Evolutionary conservation across 2,888 invertebrate genomes (phyloP).

Genomic region (Sylvicola fuscatus): DNA sequence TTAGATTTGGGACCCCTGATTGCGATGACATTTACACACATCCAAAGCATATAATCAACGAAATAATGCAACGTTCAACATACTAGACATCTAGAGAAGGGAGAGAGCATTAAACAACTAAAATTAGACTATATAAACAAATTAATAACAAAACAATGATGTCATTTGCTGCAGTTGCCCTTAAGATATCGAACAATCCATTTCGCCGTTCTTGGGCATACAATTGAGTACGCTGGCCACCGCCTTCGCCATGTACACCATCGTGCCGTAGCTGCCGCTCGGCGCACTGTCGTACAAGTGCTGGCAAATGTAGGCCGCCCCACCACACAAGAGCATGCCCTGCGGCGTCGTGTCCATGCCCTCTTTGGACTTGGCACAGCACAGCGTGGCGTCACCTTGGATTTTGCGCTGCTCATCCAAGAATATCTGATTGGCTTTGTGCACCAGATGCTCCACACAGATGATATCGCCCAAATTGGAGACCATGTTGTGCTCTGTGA

Average conservation of each 20-base stretch:
- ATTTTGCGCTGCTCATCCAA: conserved; percentile 84
- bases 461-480: conserved; percentile 57
- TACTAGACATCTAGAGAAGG: no score
- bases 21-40: no score
- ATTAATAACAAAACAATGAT: no score
- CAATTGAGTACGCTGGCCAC: conserved; percentile 54
- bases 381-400: conserved; percentile 80
- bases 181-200: conserved; percentile 62
- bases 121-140: no score
- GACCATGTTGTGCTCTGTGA: conserved; percentile 70
- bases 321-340: conserved; percentile 61
- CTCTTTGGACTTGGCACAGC: conserved; percentile 65
- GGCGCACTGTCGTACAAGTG: conserved; percentile 97
- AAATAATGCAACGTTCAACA: no score
- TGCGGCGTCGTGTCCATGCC: conserved; percentile 30
- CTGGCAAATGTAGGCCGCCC: conserved; percentile 88
- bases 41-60: no score
- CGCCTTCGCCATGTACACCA: conserved; percentile 86
- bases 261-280: conserved; percentile 91
- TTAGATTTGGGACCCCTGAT: no score
- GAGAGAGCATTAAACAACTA: no score
- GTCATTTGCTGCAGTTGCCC: no score
- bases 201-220: conserved; percentile 52
- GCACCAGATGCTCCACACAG: conserved; percentile 80
- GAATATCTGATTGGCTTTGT: conserved; percentile 86